These are phyloP conservation scores for Diaprepes abbreviatus DNA, from an alignment of 2,888 invertebrate genomes.

Conservation along the genomic window DNA sequence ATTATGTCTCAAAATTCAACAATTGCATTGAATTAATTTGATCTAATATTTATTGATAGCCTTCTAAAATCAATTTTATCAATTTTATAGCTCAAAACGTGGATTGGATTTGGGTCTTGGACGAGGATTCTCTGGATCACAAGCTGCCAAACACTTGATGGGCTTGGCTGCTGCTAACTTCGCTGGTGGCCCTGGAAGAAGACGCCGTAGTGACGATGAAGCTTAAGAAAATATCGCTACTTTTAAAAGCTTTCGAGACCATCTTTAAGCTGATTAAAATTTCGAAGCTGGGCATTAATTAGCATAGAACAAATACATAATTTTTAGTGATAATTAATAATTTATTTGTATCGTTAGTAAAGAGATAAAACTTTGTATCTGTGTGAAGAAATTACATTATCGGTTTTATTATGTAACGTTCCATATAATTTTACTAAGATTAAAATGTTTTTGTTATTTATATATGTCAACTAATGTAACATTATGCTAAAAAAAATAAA, in stretches of 20 bases:
- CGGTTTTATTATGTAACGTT: no score
- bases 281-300: neutral
- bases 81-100: conserved; percentile 79
- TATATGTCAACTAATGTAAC: neutral
- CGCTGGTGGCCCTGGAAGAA: conserved; percentile 90
- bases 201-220: conserved; percentile 77
- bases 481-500: conserved; percentile 1
- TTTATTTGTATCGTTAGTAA: no score
- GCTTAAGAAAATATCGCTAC: conserved; percentile 47
- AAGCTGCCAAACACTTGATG: conserved; percentile 93
- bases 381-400: no score
- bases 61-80: neutral
- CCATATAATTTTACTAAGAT: no score
- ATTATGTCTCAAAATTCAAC: no score
- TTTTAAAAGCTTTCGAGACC: conserved; percentile 20
- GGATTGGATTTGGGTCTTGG: conserved; percentile 89
- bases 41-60: neutral
- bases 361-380: no score
- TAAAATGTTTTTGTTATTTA: no score
- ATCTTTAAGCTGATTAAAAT: conserved; percentile 1
- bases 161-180: conserved; percentile 91
- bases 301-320: neutral
- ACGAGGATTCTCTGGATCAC: conserved; percentile 90
- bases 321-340: no score
- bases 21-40: no score